These are phyloP conservation scores for Acleris sparsana DNA, from an alignment of 2,888 invertebrate genomes.

Conservation along the genomic window DNA sequence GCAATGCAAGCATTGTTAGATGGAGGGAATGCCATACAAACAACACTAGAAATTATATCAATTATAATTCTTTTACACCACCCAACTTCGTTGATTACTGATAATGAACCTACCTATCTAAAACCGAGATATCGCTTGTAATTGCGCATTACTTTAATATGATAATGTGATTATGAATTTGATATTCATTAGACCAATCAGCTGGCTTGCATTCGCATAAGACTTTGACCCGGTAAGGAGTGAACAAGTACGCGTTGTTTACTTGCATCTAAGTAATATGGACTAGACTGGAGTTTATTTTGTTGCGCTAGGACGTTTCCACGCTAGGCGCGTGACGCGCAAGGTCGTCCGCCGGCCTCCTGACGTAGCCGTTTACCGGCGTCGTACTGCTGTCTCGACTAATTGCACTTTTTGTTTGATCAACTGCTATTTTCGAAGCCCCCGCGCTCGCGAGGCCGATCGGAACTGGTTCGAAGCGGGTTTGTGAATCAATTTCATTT, in stretches of 20 bases:
- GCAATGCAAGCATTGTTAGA: too few relatives aligned
- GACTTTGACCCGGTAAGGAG: conserved; percentile 11
- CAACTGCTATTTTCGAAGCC: conserved; percentile 48
- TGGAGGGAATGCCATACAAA: too few relatives aligned
- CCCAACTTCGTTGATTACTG: conserved; percentile 10
- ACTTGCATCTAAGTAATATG: conserved; percentile 13
- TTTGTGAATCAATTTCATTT: conserved; percentile 53
- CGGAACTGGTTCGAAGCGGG: conserved; percentile 50
- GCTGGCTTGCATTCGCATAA: conserved; percentile 6
- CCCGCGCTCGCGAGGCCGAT: conserved; percentile 43
- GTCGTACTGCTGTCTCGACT: conserved; percentile 43
- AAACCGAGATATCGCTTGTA: conserved; percentile 13
- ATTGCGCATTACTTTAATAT: conserved; percentile 28
- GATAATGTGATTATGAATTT: conserved; percentile 17
- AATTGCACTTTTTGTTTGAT: conserved; percentile 53
- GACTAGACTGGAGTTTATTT: conserved; percentile 28
- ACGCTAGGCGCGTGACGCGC: conserved; percentile 41
- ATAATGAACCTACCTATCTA: conserved; percentile 9
- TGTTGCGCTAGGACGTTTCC: conserved; percentile 41
- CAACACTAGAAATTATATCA: not conserved
- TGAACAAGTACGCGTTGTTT: conserved; percentile 10
- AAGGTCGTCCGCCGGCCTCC: conserved; percentile 46
- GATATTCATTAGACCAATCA: conserved; percentile 26
- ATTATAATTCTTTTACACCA: conserved; percentile 4
- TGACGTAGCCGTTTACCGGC: conserved; percentile 41